Base-by-base conservation (phyloP, 2,888 invertebrate genomes). In the Perithous albicinctus region DNA sequence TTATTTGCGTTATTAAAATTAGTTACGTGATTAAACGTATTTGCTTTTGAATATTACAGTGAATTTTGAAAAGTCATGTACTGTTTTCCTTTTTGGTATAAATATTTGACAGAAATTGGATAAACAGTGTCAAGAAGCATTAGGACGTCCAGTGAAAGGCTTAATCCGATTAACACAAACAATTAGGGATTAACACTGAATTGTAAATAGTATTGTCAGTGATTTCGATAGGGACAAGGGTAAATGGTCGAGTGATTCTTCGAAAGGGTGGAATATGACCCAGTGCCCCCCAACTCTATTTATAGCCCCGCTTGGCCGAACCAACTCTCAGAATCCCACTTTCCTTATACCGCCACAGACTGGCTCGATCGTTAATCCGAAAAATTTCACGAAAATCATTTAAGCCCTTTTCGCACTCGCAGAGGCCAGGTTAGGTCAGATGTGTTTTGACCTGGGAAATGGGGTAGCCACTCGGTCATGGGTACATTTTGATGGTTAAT, bases 231-330 rank as follows among this genome's bases (percentile, higher is more conserved):
- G 15, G 51, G 7, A 7, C 23, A n/a, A 23, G 63, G 20, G 15
- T n/a, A 26, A 12, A 12, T 8, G 51, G 23, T 1, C 12, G 54
- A 8, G 26, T 10, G 46, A 56, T 78, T 77, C 74, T 61, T 54
- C 26, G 56, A 46, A 66, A 72, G 69, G 56, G 29, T n/a, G 74
- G 69, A 64, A 75, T n/a, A n/a, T 78, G 78, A 83, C 83, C 83
- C 48, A 83, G 64, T 83, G 81, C 70, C 83, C 70, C 83, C 64
- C 78, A 74, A 61, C 80, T 63, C 23, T 41, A 61, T 23, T 38
- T 32, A 61, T n/a, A n/a, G n/a, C 26, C 41, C 41, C n/a, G n/a
- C 41, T n/a, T 15, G 61, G 32, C 41, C 41, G 41, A 12, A n/a
- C 41, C 41, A n/a, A 23, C 66, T 56, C 51, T 54, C 67, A 73